Percentiles rank a stretch among this genome's conserved stretches.
These are phyloP conservation scores for Ridgeia piscesae DNA, from an alignment of 1,140 invertebrate genomes.

Conservation along the genomic window DNA sequence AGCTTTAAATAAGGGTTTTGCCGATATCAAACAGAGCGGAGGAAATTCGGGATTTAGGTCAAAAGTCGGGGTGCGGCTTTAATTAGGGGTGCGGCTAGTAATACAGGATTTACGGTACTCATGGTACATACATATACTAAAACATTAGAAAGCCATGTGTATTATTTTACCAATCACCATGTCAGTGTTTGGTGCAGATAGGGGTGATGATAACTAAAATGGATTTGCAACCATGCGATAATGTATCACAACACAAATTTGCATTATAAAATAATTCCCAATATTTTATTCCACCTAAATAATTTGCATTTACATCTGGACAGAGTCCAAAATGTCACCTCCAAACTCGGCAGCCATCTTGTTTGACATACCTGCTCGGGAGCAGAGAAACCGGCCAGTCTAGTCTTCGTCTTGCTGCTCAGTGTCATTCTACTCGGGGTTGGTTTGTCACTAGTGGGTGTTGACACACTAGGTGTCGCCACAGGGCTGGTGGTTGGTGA, in stretches of 20 bases:
- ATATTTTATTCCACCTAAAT: not conserved
- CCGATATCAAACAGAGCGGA: too few species aligned
- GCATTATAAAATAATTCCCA: not conserved
- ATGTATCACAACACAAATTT: not conserved
- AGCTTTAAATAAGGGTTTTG: too few species aligned
- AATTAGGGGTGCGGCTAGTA: too few species aligned
- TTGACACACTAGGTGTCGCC: not conserved
- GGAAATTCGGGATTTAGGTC: too few species aligned
- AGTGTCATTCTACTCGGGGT: conserved; percentile 37
- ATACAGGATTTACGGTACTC: too few species aligned
- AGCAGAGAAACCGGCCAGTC: conserved; percentile 49
- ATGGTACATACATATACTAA: too few species aligned
- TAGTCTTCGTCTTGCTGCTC: conserved; percentile 51
- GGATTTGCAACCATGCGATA: not conserved
- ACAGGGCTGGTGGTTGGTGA: not conserved
- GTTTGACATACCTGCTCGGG: conserved; percentile 39
- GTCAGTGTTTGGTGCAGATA: too few species aligned
- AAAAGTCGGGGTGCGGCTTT: too few species aligned
- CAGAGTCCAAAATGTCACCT: not conserved
- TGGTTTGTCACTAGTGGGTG: conserved; percentile 2
- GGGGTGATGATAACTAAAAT: not conserved
- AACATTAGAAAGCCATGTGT: too few species aligned
- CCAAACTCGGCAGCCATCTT: not conserved
- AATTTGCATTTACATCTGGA: not conserved
- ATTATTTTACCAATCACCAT: too few species aligned